A percentile compares a stretch with the other conserved stretches of the same genome.
Evolutionary conservation across 2,888 invertebrate genomes (phyloP).

Genomic region (Agrotis ipsilon): DNA sequence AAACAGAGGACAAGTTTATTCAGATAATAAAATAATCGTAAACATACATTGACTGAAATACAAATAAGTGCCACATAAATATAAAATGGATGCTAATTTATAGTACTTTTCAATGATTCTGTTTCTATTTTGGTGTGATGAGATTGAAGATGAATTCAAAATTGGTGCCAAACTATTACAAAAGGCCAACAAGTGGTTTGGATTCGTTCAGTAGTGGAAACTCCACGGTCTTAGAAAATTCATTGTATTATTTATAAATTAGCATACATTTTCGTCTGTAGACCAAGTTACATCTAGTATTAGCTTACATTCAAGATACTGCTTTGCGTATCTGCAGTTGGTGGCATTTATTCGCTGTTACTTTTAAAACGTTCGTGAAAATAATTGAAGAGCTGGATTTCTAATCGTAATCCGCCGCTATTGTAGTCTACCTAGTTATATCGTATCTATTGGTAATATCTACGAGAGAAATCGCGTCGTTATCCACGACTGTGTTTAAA

Average conservation of each 20-base stretch:
- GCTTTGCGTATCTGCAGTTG: constrained; percentile 28
- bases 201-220: neutral
- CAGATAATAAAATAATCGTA: constrained; percentile 60
- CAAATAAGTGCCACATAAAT: constrained; percentile 31
- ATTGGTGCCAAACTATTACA: too few relatives aligned
- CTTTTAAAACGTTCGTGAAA: constrained; percentile 14
- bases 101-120: too few relatives aligned
- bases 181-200: too few relatives aligned
- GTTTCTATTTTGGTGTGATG: neutral
- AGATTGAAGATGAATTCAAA: neutral
- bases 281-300: constrained; percentile 29
- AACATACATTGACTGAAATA: constrained; percentile 62
- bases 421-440: neutral
- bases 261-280: constrained; percentile 47
- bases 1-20: constrained; percentile 65
- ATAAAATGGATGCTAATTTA: constrained; percentile 39
- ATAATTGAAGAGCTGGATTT: constrained; percentile 30
- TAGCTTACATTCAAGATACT: constrained; percentile 36
- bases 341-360: constrained; percentile 24
- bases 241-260: constrained; percentile 26
- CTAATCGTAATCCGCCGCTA: constrained; percentile 5
- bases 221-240: neutral
- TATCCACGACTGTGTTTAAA: neutral
- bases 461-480: constrained; percentile 18
- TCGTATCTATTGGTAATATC: constrained; percentile 22